A percentile compares a stretch with the other conserved stretches of the same genome.
Conservation (phyloP, 2,888 invertebrate species). For the Rhagonycha fulva region DNA sequence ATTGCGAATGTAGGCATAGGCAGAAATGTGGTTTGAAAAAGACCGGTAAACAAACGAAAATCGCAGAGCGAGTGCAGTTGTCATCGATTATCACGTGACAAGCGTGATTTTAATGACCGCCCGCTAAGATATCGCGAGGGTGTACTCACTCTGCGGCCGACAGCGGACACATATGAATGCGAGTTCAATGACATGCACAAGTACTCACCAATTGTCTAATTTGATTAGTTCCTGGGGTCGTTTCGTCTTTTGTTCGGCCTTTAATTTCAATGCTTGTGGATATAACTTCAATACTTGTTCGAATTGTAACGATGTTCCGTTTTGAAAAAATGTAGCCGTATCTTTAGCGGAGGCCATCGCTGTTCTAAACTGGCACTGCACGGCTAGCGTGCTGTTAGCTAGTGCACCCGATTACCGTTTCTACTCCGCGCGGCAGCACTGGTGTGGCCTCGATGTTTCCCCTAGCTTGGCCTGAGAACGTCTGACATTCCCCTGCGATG, state of each 20-base stretch:
- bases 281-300: slow-evolving; percentile 88
- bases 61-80: slow-evolving; percentile 62
- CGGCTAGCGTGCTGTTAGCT: slow-evolving; percentile 43
- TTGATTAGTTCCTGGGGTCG: slow-evolving; percentile 94
- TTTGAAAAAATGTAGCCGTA: slow-evolving; percentile 91
- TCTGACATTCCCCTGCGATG: slow-evolving; percentile 51
- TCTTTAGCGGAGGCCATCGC: slow-evolving; percentile 77
- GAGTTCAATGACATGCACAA: slow-evolving; percentile 44
- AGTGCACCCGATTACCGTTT: slow-evolving; percentile 40
- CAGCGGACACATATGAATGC: slow-evolving; percentile 41
- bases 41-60: slow-evolving; percentile 43
- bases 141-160: slow-evolving; percentile 56
- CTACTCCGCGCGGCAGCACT: slow-evolving; percentile 42
- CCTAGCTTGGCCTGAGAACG: slow-evolving; percentile 51
- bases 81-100: slow-evolving; percentile 76
- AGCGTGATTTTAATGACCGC: slow-evolving; percentile 70
- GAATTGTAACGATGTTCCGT: slow-evolving; percentile 85
- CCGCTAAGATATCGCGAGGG: slow-evolving; percentile 62
- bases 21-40: slow-evolving; percentile 62
- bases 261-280: slow-evolving; percentile 87
- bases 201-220: slow-evolving; percentile 91
- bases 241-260: slow-evolving; percentile 86
- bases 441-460: slow-evolving; percentile 47
- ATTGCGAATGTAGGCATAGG: slow-evolving; percentile 42
- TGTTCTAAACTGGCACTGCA: slow-evolving; percentile 47